Evolutionary conservation across 2,113 vertebrate genomes (phyloP), one percentile per base, ranked within the genome.

Genomic region (Amphiprion percula): DNA sequence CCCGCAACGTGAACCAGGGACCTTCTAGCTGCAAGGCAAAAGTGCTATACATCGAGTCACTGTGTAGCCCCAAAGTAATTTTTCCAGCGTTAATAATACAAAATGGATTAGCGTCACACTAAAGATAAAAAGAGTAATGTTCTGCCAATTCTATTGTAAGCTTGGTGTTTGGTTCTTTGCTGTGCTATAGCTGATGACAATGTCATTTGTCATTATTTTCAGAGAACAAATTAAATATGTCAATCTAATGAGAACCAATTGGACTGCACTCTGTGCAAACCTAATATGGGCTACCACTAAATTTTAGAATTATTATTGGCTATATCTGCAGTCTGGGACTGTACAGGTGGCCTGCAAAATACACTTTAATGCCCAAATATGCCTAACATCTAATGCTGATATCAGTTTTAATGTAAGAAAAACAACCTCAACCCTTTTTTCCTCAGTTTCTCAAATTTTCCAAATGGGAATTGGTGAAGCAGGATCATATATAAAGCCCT

Each of bases 271-370:
- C 62, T 49, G 50, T 72, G 73, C 61, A 33, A 83, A 67, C 26
- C 16, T 33, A n/a, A 21, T 63, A 23, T 56, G 4, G 6, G 39
- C 58, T n/a, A 19, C 16, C 55, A 23, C 19, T 63, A 15, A 37
- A 6, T 68, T 58, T 39, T n/a, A 71, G 30, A 80, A 55, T 78
- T 39, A 67, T 63, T 53, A 26, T 33, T 26, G 23, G 33, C 70
- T 56, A 67, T 14, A 46, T 17, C 47, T 16, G 2, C 73, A 44
- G 30, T 65, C 58, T 68, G 11, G 4, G 47, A 55, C 28, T 44
- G 68, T 75, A 68, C 61, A 67, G 49, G 3, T 72, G 66, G 77
- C 69, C 81, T 58, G 56, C 21, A 74, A 74, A 84, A 71, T 53
- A 26, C 7, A 33, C 68, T 79, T 64, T 30, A 64, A 73, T 75